Base-by-base conservation (phyloP, 2,888 invertebrate species). In the Vanessa cardui region DNA sequence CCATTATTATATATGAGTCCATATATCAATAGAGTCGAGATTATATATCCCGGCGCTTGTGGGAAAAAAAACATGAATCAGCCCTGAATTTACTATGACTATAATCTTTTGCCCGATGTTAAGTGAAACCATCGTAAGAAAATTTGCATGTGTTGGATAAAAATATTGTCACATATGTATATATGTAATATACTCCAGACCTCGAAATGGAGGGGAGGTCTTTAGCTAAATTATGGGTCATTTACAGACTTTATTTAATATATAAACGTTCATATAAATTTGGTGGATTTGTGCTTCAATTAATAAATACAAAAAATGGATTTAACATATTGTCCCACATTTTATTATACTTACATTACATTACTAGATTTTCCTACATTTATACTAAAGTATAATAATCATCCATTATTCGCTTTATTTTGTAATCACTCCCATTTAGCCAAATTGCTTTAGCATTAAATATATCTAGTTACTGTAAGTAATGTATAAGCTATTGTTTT, bases 401-500 rank as follows among this genome's bases (percentile, higher is more conserved):
- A 21, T 52, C 16, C 21, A n/a, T 47, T 0, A 47, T 26, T 26
- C 20, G 26, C 26, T 52, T 47, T 52, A 33, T 33, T 33, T 39
- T 9, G 18, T 39, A 33, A 18, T 56, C 12, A 18, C 39, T 39
- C 33, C 54, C 64, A 58, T 64, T 64, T 50, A 47, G 52, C 26
- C 49, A 15, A 33, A 47, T 60, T 46, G 72, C 74, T 74, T 74
- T 26, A 61, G 71, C 71, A 69, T 67, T 68, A 56, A 69, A 61
- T 18, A 46, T 47, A 20, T 66, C 49, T 65, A 66, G 68, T 61
- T 49, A 59, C 56, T 68, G 39, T 61, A 64, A 39, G 50, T 71
- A 68, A 71, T 69, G 67, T 75, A 72, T 72, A 67, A 74, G 20
- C 21, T 50, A 49, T 72, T 78, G 76, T 78, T 77, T 76, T 77